Evolutionary conservation across 1,140 invertebrate species (phyloP), one percentile per base, ranked within the genome.

Genomic region (Drosophila pseudoananassae): DNA sequence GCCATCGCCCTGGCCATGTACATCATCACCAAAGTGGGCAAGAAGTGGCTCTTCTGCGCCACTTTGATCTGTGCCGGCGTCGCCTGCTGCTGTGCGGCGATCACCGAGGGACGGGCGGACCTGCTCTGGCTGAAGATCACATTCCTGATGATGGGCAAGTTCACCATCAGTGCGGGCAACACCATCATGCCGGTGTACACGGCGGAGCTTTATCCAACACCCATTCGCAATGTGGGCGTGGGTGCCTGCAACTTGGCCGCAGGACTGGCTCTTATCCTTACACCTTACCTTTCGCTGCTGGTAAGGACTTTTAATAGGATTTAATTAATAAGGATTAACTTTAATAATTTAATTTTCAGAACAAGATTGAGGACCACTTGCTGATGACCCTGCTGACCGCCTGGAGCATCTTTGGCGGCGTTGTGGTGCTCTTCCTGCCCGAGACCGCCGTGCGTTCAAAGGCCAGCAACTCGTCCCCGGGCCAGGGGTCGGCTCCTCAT

Each of bases 161-260:
- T 96, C 76, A 94, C 94, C 3, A 94, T 95, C 25, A 94, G 94
- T 36, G 93, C 94, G 2, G 94, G 94, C 1, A 96, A 96, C 76
- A 95, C 95, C 69, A 94, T 96, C 58, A 92, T 96, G 92, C 95
- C 95, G 0, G 95, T 96, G 8, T 96, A 94, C 76, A 96, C 95
- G 2, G 95, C 95, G 1, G 95, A 96, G 90, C 90, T 96, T 4
- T 96, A 95, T 92, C 95, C 95, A 1, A 96, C 95, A 2, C 92
- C 95, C 43, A 94, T 96, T 71, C 93, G 95, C 55, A 96, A 96
- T 82, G 92, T 96, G 40, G 95, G 95, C 8, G 95, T 96, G 7
- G 95, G 95, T 2, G 94, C 94, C 2, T 95, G 94, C 78, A 95
- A 96, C 85, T 92, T 95, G 38, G 93, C 95, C 12, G 95, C 95